phyloP scores from a whole-genome alignment of 2,113 vertebrate species.

The Pterocles burchelli region DNA sequence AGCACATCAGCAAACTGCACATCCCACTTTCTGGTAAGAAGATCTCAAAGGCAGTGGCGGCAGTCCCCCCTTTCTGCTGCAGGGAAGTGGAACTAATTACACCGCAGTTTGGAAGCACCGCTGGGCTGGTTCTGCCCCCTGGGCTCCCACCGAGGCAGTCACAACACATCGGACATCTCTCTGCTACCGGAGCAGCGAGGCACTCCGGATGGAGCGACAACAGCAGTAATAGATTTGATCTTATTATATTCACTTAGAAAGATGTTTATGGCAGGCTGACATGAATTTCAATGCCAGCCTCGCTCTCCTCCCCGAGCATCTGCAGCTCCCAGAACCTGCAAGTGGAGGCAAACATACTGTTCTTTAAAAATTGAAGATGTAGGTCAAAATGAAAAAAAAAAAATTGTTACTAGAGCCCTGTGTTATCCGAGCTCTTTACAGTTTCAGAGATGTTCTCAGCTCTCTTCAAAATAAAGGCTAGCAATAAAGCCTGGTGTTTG shows the following conservation, averaged over 20 bases:
- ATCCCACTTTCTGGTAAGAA: not conserved
- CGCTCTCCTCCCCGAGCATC: not conserved
- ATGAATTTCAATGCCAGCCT: not conserved
- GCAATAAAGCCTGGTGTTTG: not conserved
- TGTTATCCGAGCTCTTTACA: not conserved
- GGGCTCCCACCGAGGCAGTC: not conserved
- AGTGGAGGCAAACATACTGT: not conserved
- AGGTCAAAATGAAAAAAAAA: not conserved
- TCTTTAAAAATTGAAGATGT: not conserved
- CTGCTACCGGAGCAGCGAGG: not conserved
- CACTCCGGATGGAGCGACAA: not conserved
- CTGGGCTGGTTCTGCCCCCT: not conserved
- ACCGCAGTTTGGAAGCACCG: not conserved
- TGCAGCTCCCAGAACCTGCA: not conserved
- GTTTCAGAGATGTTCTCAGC: not conserved
- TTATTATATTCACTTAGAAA: not conserved
- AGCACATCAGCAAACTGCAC: not conserved
- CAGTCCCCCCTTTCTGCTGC: not conserved
- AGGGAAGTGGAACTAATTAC: constrained; percentile 9
- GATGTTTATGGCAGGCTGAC: not conserved
- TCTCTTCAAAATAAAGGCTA: not conserved
- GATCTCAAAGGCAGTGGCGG: not conserved
- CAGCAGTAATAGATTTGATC: not conserved
- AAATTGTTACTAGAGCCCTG: not conserved
- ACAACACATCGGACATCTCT: not conserved